Percentiles rank a stretch among this genome's conserved stretches.
Evolutionary conservation across 92 coral and sea anemone genomes (phyloP).

Genomic region (Virgularia gustaviana): DNA sequence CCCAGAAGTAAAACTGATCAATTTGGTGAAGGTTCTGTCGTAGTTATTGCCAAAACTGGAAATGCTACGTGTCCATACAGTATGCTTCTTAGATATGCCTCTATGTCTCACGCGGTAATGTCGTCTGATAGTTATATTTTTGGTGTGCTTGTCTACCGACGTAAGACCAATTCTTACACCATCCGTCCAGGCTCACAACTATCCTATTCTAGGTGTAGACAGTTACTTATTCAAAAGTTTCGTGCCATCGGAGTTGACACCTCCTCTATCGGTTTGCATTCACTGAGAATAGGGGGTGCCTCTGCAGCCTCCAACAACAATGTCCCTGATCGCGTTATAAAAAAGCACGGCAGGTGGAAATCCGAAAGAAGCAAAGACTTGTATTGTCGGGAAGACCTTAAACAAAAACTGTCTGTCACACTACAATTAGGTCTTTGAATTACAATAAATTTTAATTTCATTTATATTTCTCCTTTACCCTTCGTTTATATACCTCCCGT

Average conservation of each 20-base stretch:
- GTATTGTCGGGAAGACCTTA: constrained; percentile 15
- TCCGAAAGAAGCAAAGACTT: constrained; percentile 22
- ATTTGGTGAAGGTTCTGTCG: too few species aligned
- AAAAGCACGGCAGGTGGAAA: constrained; percentile 16
- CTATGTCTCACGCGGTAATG: background rate
- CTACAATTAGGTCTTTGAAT: background rate
- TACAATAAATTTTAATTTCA: too few species aligned
- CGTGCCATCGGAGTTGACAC: constrained; percentile 20
- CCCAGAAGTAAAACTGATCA: too few species aligned
- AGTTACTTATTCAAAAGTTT: constrained; percentile 2
- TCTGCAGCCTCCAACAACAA: too few species aligned
- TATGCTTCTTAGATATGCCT: background rate
- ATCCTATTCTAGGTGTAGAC: constrained; percentile 20
- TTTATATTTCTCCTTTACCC: too few species aligned
- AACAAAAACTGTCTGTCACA: constrained; percentile 5
- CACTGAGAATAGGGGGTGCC: constrained; percentile 16
- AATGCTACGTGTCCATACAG: too few species aligned
- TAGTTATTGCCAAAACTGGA: too few species aligned
- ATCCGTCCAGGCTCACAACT: constrained; percentile 23
- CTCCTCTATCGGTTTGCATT: constrained; percentile 1
- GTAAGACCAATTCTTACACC: background rate
- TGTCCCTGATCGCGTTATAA: too few species aligned
- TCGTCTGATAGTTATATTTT: background rate
- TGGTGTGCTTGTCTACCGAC: background rate
- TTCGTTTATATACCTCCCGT: too few species aligned